Base-by-base conservation (phyloP, 2,797 vertebrate species). In the Strix occidentalis region DNA sequence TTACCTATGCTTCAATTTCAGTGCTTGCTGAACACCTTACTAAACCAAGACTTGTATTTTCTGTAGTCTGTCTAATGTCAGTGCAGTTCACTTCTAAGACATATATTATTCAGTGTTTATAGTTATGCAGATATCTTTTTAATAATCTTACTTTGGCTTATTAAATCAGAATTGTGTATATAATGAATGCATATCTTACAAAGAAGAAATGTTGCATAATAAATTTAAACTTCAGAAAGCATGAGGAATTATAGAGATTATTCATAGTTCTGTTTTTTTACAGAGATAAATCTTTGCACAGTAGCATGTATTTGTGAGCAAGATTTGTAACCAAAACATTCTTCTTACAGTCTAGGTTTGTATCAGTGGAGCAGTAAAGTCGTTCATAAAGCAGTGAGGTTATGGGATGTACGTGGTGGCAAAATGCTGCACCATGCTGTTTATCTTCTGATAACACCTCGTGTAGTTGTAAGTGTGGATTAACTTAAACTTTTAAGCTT, bases 301-400 rank as follows among this genome's bases (percentile, higher is more conserved):
- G 21, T 39, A 70, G 16, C 0, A 0, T 57, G 33, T 35, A 17
- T 78, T 46, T 78, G 16, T 64, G 35, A 64, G 64, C 29, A 48
- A 41, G 39, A 25, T 54, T n/a, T 70, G 20, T 96, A 81, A 96
- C 81, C 86, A 45, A 63, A 77, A 13, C 31, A 4, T 81, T 79
- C n/a, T 95, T 60, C 85, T 96, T 96, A 25, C 98, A 99, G 99
- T 84, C 98, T 99, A 94, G 99, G 99, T 87, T 98, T 99, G 63
- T 99, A 99, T 97, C 99, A 99, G 94, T 99, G 99, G 99, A 99
- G 99, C 84, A 98, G 98, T 71, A 98, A 98, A 45, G 98, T 99
- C 16, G 98, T 99, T 95, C 97, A 97, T n/a, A 98, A 96, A 90
- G 98, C 99, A 24, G 98, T 97, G 75, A 98, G 99, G 54, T 89